phyloP scores from a whole-genome alignment of 2,888 invertebrate genomes.

The Cataglyphis rosenhaueri region DNA sequence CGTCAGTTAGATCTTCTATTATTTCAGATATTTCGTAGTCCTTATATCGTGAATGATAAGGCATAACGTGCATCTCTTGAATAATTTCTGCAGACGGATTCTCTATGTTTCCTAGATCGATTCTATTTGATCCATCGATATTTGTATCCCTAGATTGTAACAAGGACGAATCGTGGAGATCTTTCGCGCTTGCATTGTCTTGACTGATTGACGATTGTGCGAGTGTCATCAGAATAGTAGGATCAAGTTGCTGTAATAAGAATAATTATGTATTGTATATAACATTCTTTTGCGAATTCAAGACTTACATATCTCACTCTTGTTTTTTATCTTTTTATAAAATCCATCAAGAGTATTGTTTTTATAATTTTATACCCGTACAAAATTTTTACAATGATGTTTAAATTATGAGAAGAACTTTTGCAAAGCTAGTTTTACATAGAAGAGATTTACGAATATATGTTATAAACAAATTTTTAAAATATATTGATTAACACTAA shows the following conservation, averaged over 20 bases:
- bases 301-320: background rate
- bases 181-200: background rate
- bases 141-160: background rate
- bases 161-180: background rate
- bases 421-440: background rate
- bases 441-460: background rate
- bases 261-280: background rate
- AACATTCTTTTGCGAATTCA: background rate
- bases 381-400: background rate
- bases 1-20: background rate
- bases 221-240: background rate
- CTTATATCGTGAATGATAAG: conserved; percentile 18
- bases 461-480: background rate
- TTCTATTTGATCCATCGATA: background rate
- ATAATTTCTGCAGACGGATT: conserved; percentile 52
- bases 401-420: background rate
- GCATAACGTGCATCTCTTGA: conserved; percentile 28
- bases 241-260: background rate
- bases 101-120: conserved; percentile 53
- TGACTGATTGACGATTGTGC: background rate
- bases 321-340: background rate
- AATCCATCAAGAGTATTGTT: background rate
- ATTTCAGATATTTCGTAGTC: conserved; percentile 20
- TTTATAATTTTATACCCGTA: background rate
- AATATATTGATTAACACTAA: background rate